These are phyloP conservation scores for Tenthredo livida DNA, from an alignment of 2,888 invertebrate genomes.

Conservation along the genomic window DNA sequence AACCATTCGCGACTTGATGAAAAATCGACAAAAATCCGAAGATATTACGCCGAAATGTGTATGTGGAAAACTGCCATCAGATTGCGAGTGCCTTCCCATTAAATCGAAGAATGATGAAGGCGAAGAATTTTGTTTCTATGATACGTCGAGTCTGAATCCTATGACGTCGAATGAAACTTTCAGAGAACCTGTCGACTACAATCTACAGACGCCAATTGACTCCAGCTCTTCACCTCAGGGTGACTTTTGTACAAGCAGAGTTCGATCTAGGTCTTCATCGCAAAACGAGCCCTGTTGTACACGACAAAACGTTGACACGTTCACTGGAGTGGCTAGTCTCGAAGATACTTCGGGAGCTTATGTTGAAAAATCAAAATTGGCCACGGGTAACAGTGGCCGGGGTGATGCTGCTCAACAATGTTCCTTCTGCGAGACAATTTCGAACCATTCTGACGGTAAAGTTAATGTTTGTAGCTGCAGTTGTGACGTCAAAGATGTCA, in stretches of 20 bases:
- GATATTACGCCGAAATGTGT: constrained; percentile 15
- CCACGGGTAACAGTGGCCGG: constrained; percentile 19
- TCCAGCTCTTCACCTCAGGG: constrained; percentile 20
- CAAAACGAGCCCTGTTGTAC: not conserved
- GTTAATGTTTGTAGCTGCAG: not conserved
- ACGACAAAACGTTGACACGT: not conserved
- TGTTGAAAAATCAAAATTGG: not conserved
- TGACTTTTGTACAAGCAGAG: constrained; percentile 1
- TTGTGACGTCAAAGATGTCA: not conserved
- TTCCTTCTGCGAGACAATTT: not conserved
- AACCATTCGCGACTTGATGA: constrained; percentile 17
- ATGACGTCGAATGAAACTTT: constrained; percentile 21
- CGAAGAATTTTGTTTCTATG: constrained; percentile 24
- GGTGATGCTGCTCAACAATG: constrained; percentile 1
- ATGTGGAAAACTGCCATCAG: not conserved
- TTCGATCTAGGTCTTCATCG: not conserved
- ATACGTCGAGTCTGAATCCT: constrained; percentile 22
- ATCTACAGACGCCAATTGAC: not conserved
- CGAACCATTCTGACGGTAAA: constrained; percentile 22
- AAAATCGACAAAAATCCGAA: not conserved
- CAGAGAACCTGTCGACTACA: not conserved
- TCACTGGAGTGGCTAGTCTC: not conserved
- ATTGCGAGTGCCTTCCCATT: constrained; percentile 6
- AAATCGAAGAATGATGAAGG: not conserved
- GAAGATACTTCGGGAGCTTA: not conserved